Evolutionary conservation across 2,888 invertebrate species (phyloP), one percentile per base, ranked within the genome.

Genomic region (Chirona hameri): DNA sequence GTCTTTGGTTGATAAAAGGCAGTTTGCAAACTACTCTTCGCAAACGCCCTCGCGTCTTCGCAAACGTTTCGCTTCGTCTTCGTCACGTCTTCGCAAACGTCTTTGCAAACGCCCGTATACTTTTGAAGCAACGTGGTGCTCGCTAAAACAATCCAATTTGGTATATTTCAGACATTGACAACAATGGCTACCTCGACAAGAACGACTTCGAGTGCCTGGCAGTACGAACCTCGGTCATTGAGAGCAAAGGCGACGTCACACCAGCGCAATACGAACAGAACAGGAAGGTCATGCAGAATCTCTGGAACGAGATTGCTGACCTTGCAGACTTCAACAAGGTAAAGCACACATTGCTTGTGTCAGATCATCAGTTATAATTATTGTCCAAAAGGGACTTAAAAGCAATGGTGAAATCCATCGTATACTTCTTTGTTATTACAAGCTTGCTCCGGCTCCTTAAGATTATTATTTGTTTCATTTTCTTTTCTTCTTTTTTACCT

Each of bases 311-410:
- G 90, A 93, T 95, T 85, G 92, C 95, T 0, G 93, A 94, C 86
- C 89, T 95, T 85, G 95, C 95, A 60, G 95, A 95, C 90, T 94
- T 94, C 89, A 93, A 95, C 88, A 95, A 94, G 92, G 95, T 93
- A 86, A 72, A 83, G 7, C 48, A 48, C 48, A 48, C 48, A 48
- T 48, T n/a, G n/a, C n/a, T n/a, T n/a, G n/a, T n/a, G n/a, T n/a
- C n/a, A n/a, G n/a, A n/a, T n/a, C n/a, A n/a, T n/a, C n/a, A n/a
- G n/a, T n/a, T n/a, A n/a, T n/a, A n/a, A n/a, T n/a, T n/a, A n/a
- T n/a, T n/a, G n/a, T n/a, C n/a, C n/a, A n/a, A n/a, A n/a, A n/a
- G 48, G 48, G 48, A 12, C 48, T 48, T 48, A 12, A 48, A 7
- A 48, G 12, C 48, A 48, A 12, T 12, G 48, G n/a, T n/a, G n/a